Base-by-base conservation (phyloP, 92 coral and sea anemone genomes). In the Zoanthus gigantus region DNA sequence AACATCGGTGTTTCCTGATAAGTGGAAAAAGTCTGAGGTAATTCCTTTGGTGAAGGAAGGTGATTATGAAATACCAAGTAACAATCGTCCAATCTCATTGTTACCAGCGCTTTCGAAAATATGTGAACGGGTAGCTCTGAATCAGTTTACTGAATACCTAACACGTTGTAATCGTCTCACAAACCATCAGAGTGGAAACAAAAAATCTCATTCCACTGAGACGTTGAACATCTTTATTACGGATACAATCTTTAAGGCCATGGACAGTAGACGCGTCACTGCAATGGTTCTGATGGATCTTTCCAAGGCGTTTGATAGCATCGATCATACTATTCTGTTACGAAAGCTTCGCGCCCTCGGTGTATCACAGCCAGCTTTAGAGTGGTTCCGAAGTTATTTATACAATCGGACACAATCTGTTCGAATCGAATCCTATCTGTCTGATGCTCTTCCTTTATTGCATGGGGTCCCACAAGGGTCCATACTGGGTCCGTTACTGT, bases 251-350 rank as follows among this genome's bases (percentile, higher is more conserved):
- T 23, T 23, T 23, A 23, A 23, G 23, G 23, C 23, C 67, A 60
- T 60, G 67, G 67, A 60, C 67, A 10, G 67, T 60, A 60, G 67
- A 60, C 67, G 67, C 67, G 67, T 60, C 67, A 60, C 67, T 60
- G 67, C 67, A 60, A 14, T 60, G 15, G 67, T 60, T 60, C 67
- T 23, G 23, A 23, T 23, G 23, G 23, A 23, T 23, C 23, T 23
- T 23, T 23, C 23, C 23, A 23, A 23, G 23, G 23, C 23, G 23
- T 23, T 23, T 23, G 23, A 23, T 23, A 23, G 23, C 23, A 23
- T 23, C 23, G 23, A 23, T 23, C 23, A 23, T 23, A 23, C 23
- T 23, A 23, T 23, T 23, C 23, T 23, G 23, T 23, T 60, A 63
- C 31, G 71, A 63, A 63, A 63, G 71, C 71, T 63, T 15, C 71